A percentile compares a stretch with the other conserved stretches of the same genome.
Evolutionary conservation across 2,888 invertebrate species (phyloP).

Genomic region (Macrostomum cliftonense): DNA sequence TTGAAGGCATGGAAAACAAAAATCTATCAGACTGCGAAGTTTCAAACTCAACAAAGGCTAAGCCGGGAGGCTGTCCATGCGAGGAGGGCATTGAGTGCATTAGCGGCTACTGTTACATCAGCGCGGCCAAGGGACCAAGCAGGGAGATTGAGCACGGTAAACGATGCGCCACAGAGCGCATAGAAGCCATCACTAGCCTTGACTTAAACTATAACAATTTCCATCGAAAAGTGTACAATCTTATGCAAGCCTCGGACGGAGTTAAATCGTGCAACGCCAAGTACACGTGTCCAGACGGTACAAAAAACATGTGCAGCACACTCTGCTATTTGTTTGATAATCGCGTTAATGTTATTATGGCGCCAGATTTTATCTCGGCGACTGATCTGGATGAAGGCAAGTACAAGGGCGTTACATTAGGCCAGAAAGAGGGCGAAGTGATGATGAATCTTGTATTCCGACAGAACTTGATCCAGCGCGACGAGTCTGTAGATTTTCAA

Average conservation of each 20-base stretch:
- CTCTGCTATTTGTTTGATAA: slow-evolving; percentile 38
- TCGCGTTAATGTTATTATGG: slow-evolving; percentile 34
- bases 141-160: slow-evolving; percentile 6
- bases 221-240: slow-evolving; percentile 34
- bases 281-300: slow-evolving; percentile 32
- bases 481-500: slow-evolving; percentile 35
- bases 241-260: slow-evolving; percentile 31
- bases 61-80: slow-evolving; percentile 36
- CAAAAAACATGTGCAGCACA: slow-evolving; percentile 27
- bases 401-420: slow-evolving; percentile 34
- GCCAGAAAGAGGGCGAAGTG: slow-evolving; percentile 37
- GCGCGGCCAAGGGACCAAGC: slow-evolving; percentile 6
- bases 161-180: slow-evolving; percentile 37
- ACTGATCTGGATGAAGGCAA: slow-evolving; percentile 32
- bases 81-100: slow-evolving; percentile 28
- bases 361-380: slow-evolving; percentile 34
- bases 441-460: slow-evolving; percentile 38
- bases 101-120: slow-evolving; percentile 23
- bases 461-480: slow-evolving; percentile 32
- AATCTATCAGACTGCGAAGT: background rate
- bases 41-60: background rate
- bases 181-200: slow-evolving; percentile 37
- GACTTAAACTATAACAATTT: slow-evolving; percentile 38
- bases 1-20: slow-evolving; percentile 32
- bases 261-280: slow-evolving; percentile 29